Base-by-base conservation (phyloP, 2,113 vertebrate genomes). In the Bos indicus region DNA sequence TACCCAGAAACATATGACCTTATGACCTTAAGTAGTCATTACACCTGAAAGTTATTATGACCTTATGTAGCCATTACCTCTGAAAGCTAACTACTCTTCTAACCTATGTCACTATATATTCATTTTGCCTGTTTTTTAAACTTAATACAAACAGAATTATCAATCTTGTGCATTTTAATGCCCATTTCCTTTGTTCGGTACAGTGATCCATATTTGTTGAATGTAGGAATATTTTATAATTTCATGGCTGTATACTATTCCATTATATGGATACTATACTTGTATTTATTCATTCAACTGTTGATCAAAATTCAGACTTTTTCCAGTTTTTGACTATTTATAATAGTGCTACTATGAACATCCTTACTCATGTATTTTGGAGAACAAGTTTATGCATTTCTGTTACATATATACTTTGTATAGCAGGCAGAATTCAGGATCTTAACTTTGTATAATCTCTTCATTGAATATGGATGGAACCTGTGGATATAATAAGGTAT, bases 41-140 rank as follows among this genome's bases (percentile, higher is more conserved):
- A 40, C 10, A 71, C n/a, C 67, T 71, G n/a, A 40, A 71, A 71
- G n/a, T 71, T 71, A 77, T 89, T 56, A 87, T 64, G 5, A 17
- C 60, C 7, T 17, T 28, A 60, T 12, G 64, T 93, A 93, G 74
- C 82, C 62, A 93, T 90, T 90, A 91, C 4, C 71, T 19, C 28
- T 57, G 40, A 92, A 90, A 87, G 16, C 91, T 56, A 96, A 80
- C 11, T 52, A 60, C 28, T 85, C 9, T 46, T 67, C 30, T 88
- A 77, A 91, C 33, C 46, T 62, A n/a, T 92, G 17, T 74, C 33
- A 88, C 33, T 88, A 80, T 52, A 67, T 74, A 90, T 90, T 96
- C 36, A 81, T 96, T 97, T 97, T 90, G 12, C 28, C 64, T 56
- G 14, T 11, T 95, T 81, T 85, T 83, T 74, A 30, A 80, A 77